phyloP scores from a whole-genome alignment of 1,140 invertebrate genomes.

The Megalopta genalis region DNA sequence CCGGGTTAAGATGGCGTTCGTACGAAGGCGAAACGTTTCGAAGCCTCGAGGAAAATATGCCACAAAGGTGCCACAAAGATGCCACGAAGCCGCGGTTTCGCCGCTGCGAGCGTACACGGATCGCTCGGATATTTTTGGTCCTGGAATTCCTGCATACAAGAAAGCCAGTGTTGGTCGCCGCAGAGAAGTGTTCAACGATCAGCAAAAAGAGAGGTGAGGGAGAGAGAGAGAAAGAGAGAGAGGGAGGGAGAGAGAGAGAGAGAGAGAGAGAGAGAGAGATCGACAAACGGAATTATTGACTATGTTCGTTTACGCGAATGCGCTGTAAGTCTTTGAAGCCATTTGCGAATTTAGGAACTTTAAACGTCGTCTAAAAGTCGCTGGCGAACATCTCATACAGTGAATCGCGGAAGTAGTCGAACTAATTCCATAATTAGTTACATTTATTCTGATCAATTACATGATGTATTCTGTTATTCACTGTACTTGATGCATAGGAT shows the following conservation, averaged over 20 bases:
- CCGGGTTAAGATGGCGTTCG: constrained; percentile 36
- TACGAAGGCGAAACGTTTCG: constrained; percentile 39
- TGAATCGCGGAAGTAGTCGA: no score
- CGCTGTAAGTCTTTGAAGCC: not conserved
- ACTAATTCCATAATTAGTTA: no score
- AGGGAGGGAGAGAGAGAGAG: not conserved
- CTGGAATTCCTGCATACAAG: constrained; percentile 58
- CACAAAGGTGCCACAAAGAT: constrained; percentile 60
- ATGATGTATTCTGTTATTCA: no score
- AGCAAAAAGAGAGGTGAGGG: not conserved
- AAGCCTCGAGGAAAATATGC: constrained; percentile 49
- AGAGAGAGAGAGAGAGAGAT: not conserved
- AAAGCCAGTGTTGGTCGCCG: constrained; percentile 28
- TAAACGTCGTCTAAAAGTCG: no score
- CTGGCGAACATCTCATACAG: no score
- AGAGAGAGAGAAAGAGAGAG: not conserved
- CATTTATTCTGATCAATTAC: no score
- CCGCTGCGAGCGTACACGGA: constrained; percentile 31
- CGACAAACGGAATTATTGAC: constrained; percentile 33
- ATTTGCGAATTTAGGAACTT: no score
- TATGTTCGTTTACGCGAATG: constrained; percentile 27
- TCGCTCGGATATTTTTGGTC: constrained; percentile 55
- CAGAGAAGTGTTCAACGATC: constrained; percentile 15
- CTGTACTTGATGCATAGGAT: no score
- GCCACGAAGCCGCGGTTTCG: constrained; percentile 48